phyloP scores from a whole-genome alignment of 2,888 invertebrate species.

The Plebejus argus region DNA sequence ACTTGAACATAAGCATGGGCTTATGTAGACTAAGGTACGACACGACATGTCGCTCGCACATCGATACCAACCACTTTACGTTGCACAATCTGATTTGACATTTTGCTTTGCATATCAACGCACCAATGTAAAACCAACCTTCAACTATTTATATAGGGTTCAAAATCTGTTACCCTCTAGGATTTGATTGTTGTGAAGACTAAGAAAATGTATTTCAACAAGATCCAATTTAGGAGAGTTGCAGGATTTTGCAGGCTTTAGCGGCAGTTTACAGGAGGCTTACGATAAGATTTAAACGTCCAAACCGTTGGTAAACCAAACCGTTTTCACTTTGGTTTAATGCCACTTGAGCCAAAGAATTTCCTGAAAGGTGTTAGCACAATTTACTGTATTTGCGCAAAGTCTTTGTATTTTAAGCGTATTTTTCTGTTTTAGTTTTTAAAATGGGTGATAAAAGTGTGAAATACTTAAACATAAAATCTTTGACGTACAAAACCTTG shows the following conservation, averaged over 20 bases:
- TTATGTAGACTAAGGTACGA: not conserved
- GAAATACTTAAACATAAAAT: no score
- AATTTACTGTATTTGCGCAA: not conserved
- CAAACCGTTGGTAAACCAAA: not conserved
- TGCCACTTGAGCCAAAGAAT: not conserved
- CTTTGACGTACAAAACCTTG: no score
- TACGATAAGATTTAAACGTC: conserved; percentile 22
- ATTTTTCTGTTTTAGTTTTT: no score
- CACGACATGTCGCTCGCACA: conserved; percentile 23
- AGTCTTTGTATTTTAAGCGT: not conserved
- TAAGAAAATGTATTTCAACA: conserved; percentile 41
- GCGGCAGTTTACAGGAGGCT: conserved; percentile 10
- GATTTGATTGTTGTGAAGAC: conserved; percentile 37
- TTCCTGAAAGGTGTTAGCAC: not conserved
- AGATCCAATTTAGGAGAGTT: conserved; percentile 43
- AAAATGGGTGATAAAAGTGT: no score
- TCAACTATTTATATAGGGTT: not conserved
- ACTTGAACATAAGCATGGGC: not conserved
- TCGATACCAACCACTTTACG: not conserved
- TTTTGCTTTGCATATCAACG: conserved; percentile 21
- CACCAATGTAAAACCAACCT: not conserved
- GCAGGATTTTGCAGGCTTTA: conserved; percentile 37
- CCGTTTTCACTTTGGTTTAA: conserved; percentile 11
- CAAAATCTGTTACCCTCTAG: not conserved
- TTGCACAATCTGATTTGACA: conserved; percentile 32